Percentiles rank a stretch among this genome's conserved stretches.
Conservation (phyloP, 2,888 invertebrate genomes). For the Campoplex capitator region DNA sequence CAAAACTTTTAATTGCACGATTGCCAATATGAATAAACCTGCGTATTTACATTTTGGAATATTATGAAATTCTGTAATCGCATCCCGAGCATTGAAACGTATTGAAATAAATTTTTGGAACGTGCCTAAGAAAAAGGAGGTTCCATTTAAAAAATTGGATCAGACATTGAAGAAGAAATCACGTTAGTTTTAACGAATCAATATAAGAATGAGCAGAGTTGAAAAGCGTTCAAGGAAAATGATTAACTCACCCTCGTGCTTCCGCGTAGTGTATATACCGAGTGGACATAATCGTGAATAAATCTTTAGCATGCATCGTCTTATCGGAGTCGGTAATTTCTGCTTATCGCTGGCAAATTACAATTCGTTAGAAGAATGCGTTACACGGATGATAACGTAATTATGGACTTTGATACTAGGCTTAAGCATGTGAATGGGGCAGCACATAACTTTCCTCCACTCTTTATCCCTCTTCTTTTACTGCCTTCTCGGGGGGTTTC, state of each 20-base stretch:
- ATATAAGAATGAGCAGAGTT: slow-evolving; percentile 20
- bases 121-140: no score
- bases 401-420: slow-evolving; percentile 73
- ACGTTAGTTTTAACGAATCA: slow-evolving; percentile 26
- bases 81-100: not conserved
- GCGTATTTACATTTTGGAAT: not conserved
- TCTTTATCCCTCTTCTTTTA: slow-evolving; percentile 6
- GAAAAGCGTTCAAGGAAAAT: slow-evolving; percentile 50
- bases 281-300: slow-evolving; percentile 51
- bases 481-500: not conserved
- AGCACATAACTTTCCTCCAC: slow-evolving; percentile 22
- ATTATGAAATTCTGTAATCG: not conserved
- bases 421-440: slow-evolving; percentile 30
- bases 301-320: slow-evolving; percentile 59
- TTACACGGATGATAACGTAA: slow-evolving; percentile 79
- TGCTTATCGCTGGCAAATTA: slow-evolving; percentile 77
- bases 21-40: not conserved
- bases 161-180: not conserved
- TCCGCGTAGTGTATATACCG: not conserved
- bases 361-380: slow-evolving; percentile 80
- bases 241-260: slow-evolving; percentile 47
- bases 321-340: slow-evolving; percentile 72
- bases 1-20: not conserved
- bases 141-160: not conserved
- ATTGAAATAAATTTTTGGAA: no score